Percentiles rank a stretch among this genome's conserved stretches.
phyloP scores from a whole-genome alignment of 2,113 vertebrate species.

The Tamias sibiricus region DNA sequence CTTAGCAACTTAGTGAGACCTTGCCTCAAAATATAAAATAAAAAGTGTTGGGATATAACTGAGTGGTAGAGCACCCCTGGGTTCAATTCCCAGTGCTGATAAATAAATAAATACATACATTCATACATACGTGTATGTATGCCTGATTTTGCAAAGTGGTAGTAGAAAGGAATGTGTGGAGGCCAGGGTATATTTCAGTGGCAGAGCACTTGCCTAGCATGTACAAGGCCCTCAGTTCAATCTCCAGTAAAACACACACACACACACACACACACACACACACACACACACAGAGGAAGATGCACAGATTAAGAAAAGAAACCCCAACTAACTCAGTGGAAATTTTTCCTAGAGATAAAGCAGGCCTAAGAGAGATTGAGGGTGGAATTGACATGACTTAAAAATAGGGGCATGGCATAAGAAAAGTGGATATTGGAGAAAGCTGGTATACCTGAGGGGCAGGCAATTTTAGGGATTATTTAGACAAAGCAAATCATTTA shows the following conservation, averaged over 20 bases:
- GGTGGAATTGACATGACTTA: slow-evolving; percentile 3
- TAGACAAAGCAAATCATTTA: slow-evolving; percentile 58
- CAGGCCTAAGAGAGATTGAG: not conserved
- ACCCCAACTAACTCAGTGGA: not conserved
- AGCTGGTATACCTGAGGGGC: slow-evolving; percentile 36
- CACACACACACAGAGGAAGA: too few species aligned
- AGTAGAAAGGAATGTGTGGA: not conserved
- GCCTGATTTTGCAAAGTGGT: too few species aligned
- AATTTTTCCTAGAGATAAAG: slow-evolving; percentile 9
- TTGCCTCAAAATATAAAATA: not conserved
- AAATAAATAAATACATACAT: not conserved
- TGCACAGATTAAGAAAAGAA: not conserved
- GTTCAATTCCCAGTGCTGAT: not conserved
- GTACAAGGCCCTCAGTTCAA: too few species aligned
- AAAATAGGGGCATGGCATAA: slow-evolving; percentile 8
- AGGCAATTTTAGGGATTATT: slow-evolving; percentile 60
- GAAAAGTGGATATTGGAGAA: slow-evolving; percentile 25
- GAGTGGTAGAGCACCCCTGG: not conserved
- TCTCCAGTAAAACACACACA: too few species aligned
- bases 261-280: too few species aligned
- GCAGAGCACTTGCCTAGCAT: too few species aligned
- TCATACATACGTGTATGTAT: not conserved
- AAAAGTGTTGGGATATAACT: not conserved
- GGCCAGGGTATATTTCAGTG: too few species aligned
- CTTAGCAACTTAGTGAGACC: not conserved